phyloP scores from a whole-genome alignment of 1,140 invertebrate genomes.

The Subanguina moxae region DNA sequence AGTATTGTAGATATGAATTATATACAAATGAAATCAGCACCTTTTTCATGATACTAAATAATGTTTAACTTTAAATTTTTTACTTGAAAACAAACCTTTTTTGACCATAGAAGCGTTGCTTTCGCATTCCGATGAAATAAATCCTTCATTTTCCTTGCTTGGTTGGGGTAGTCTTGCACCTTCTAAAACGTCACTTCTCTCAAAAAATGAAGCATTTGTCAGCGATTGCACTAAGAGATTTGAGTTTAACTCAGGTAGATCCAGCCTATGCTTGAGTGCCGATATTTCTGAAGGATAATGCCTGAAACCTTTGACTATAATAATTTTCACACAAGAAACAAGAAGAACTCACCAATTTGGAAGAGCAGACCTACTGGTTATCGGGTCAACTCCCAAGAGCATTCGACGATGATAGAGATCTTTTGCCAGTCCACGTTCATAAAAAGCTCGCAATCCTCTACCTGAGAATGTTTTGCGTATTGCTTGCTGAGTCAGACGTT shows the following conservation, averaged over 20 bases:
- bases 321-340: not conserved
- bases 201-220: slow-evolving; percentile 37
- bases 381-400: slow-evolving; percentile 32
- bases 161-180: slow-evolving; percentile 17
- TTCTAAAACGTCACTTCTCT: slow-evolving; percentile 28
- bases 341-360: slow-evolving; percentile 34
- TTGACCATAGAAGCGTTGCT: slow-evolving; percentile 4
- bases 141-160: slow-evolving; percentile 19
- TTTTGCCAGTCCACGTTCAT: slow-evolving; percentile 17
- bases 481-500: too few species aligned
- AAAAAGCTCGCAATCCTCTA: not conserved
- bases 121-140: slow-evolving; percentile 1
- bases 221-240: slow-evolving; percentile 30
- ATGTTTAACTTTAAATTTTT: not conserved
- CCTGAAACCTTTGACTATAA: slow-evolving; percentile 29
- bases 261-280: slow-evolving; percentile 37
- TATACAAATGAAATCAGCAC: not conserved
- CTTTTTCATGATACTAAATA: not conserved
- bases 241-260: slow-evolving; percentile 22
- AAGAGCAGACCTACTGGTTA: slow-evolving; percentile 22
- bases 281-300: slow-evolving; percentile 38
- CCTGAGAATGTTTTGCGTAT: not conserved
- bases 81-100: not conserved
- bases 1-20: slow-evolving; percentile 4
- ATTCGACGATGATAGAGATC: slow-evolving; percentile 37